Percentiles rank a stretch among this genome's conserved stretches.
phyloP scores from a whole-genome alignment of 2,797 vertebrate species.

The Iguana delicatissima region DNA sequence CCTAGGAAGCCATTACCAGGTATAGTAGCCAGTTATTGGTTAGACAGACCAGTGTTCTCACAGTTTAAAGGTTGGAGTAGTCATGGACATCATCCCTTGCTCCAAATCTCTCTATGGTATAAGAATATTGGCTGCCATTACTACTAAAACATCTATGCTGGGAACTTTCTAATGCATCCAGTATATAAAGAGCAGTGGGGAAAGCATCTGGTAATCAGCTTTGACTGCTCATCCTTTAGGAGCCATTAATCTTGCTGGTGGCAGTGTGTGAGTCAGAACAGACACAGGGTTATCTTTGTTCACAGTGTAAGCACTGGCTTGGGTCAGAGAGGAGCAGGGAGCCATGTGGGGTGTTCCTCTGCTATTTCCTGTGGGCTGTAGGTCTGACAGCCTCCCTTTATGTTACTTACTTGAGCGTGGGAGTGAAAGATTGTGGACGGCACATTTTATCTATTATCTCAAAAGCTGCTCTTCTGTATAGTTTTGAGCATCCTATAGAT shows the following conservation, averaged over 20 bases:
- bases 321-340: conserved; percentile 1
- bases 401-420: conserved; percentile 5
- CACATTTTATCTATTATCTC: conserved; percentile 26
- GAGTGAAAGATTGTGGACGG: conserved; percentile 23
- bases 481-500: conserved; percentile 12
- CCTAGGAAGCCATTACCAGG: not conserved
- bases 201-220: conserved; percentile 26
- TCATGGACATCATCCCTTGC: not conserved
- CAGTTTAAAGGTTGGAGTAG: not conserved
- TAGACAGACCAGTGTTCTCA: not conserved
- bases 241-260: conserved; percentile 23
- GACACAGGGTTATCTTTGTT: conserved; percentile 48
- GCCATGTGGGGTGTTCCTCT: not conserved
- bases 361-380: conserved; percentile 35
- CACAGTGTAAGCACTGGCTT: conserved; percentile 7
- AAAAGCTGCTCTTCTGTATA: not conserved
- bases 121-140: not conserved
- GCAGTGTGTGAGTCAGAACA: conserved; percentile 31
- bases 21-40: not conserved
- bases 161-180: not conserved
- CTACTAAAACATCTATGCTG: not conserved
- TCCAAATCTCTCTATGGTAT: not conserved
- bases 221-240: conserved; percentile 29
- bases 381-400: conserved; percentile 22
- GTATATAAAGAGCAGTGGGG: not conserved